Conservation (phyloP, 2,113 vertebrate genomes). For the Pachycephala philippinensis region DNA sequence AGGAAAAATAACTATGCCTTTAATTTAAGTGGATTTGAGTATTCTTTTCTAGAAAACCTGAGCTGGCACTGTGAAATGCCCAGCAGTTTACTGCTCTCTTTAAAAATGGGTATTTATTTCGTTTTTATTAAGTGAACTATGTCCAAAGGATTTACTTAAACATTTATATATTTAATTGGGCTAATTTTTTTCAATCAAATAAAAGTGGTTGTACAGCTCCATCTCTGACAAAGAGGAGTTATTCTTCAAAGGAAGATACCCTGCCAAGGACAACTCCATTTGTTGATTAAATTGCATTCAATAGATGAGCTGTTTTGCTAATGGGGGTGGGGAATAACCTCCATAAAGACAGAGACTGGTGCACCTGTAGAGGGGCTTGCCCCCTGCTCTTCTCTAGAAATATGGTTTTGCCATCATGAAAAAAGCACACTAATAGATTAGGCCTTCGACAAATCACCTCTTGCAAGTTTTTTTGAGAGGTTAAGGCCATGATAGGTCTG, state of each 20-base stretch:
- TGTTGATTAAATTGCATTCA: conserved; percentile 17
- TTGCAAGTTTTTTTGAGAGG: not conserved
- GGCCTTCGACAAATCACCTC: not conserved
- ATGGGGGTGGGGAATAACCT: not conserved
- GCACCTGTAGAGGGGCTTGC: not conserved
- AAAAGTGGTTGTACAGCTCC: not conserved
- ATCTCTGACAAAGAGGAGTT: not conserved
- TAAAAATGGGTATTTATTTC: conserved; percentile 2
- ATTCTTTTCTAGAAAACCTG: not conserved
- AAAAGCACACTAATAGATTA: not conserved
- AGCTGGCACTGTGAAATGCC: not conserved
- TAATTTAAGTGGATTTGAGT: not conserved
- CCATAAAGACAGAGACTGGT: not conserved
- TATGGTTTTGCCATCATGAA: not conserved
- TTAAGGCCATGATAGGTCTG: not conserved
- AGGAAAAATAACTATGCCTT: not conserved
- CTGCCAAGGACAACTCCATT: not conserved
- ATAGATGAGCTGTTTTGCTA: not conserved
- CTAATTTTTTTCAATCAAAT: not conserved
- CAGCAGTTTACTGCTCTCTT: not conserved
- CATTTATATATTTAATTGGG: not conserved
- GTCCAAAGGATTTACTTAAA: conserved; percentile 1
- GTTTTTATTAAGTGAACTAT: not conserved
- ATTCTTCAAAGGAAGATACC: not conserved
- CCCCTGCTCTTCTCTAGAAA: not conserved